These are phyloP conservation scores for Dorcus parallelipipedus DNA, from an alignment of 2,888 invertebrate species.

Conservation along the genomic window DNA sequence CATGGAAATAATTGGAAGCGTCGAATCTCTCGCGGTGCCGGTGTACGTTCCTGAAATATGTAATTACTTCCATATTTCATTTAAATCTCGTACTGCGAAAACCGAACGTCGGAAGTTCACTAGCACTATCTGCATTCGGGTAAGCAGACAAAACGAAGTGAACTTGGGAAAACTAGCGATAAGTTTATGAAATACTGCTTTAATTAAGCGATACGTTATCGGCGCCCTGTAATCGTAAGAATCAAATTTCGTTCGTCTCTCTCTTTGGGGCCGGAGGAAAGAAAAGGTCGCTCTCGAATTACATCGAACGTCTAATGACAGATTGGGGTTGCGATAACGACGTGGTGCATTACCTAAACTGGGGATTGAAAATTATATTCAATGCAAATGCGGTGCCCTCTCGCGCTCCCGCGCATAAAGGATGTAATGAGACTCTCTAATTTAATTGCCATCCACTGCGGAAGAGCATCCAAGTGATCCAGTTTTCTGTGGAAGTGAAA, in stretches of 20 bases:
- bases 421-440: constrained; percentile 3
- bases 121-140: constrained; percentile 6
- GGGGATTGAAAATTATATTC: constrained; percentile 1
- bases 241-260: constrained; percentile 3
- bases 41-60: no score
- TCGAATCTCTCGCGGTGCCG: no score
- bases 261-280: no score
- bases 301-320: no score
- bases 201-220: constrained; percentile 29
- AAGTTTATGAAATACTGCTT: constrained; percentile 29
- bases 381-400: constrained; percentile 3
- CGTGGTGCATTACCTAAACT: neutral
- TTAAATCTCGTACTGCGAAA: no score
- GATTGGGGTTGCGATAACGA: no score
- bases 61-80: no score
- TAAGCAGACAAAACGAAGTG: constrained; percentile 15
- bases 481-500: neutral
- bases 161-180: constrained; percentile 22
- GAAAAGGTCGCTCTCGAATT: no score
- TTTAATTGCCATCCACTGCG: constrained; percentile 1
- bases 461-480: constrained; percentile 1
- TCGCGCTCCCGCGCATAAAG: neutral
- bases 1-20: no score
- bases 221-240: constrained; percentile 11
- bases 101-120: constrained; percentile 2